Base-by-base conservation (phyloP, 2,888 invertebrate species). In the Drosophila prolongata region DNA sequence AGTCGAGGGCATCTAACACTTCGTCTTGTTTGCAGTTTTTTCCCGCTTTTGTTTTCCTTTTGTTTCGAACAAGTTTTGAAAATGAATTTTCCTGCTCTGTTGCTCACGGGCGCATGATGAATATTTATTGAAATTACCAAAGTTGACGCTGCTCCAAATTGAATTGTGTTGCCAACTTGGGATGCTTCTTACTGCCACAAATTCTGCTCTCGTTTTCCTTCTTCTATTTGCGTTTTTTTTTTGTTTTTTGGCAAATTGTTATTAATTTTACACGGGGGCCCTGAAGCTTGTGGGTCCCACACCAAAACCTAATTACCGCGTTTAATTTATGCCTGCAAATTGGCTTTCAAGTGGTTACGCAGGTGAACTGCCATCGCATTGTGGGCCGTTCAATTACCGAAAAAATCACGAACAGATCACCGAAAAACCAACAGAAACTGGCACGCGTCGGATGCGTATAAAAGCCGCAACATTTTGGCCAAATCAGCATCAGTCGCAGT, bases 41-140 rank as follows among this genome's bases (percentile, higher is more conserved):
- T 19, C 11, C 50, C 38, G 50, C 53, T 19, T 54, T 38, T 47
- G 27, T 67, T 75, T 74, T 81, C 57, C 67, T 66, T 67, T 72
- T 52, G 58, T 65, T 66, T 58, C 66, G 60, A 37, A 75, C 64
- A 84, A 82, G 75, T 85, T 80, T 77, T 68, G 64, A 70, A 65
- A 77, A 80, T 80, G 74, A 78, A 83, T 81, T 79, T 77, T 30
- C 56, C 67, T 66, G 54, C 72, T 52, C 56, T 59, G 78, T 62
- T 80, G 66, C 59, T 72, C 77, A 62, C 77, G 73, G 76, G 78
- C 77, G 76, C 76, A 89, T 90, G 90, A 90, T 90, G 90, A 90
- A 90, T 90, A 90, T 90, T 90, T 90, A 90, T 90, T 90, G 89
- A 89, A 89, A 90, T 90, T 90, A 85, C 80, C 77, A 85, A 90